A percentile compares a stretch with the other conserved stretches of the same genome.
phyloP scores from a whole-genome alignment of 2,113 vertebrate species.

The Mastomys coucha region DNA sequence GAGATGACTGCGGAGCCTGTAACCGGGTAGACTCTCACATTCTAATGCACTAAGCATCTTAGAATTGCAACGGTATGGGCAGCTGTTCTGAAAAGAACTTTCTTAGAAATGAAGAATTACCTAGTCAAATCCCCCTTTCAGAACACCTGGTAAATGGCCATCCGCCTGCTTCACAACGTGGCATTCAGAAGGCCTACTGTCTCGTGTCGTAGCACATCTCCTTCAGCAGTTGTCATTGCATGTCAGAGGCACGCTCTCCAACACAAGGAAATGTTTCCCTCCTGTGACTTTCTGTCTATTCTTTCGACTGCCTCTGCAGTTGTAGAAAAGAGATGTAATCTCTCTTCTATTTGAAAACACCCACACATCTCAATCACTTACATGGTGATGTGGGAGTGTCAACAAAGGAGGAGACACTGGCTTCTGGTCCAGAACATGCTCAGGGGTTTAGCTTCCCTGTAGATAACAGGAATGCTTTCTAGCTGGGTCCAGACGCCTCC shows the following conservation, averaged over 20 bases:
- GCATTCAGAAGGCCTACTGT: not conserved
- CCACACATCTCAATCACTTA: not conserved
- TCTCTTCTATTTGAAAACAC: not conserved
- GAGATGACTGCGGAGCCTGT: not conserved
- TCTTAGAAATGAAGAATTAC: constrained; percentile 18
- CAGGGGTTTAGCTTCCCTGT: not conserved
- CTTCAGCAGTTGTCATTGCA: not conserved
- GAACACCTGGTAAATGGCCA: not conserved
- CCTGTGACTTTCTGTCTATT: not conserved
- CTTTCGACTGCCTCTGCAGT: not conserved
- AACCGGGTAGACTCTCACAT: not conserved
- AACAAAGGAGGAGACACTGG: not conserved
- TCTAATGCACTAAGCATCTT: not conserved
- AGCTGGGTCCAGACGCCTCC: not conserved
- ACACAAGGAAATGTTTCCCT: not conserved
- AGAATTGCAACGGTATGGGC: not conserved
- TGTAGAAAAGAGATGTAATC: not conserved
- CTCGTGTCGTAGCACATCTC: not conserved
- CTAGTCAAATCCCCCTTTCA: not conserved
- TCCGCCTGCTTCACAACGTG: not conserved
- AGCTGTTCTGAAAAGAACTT: not conserved
- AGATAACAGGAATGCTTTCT: not conserved
- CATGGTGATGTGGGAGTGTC: not conserved
- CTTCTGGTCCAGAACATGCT: not conserved
- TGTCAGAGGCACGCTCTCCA: not conserved